A percentile compares a stretch with the other conserved stretches of the same genome.
Conservation (phyloP, 2,797 vertebrate genomes). For the Chaetodon trifasciatus region DNA sequence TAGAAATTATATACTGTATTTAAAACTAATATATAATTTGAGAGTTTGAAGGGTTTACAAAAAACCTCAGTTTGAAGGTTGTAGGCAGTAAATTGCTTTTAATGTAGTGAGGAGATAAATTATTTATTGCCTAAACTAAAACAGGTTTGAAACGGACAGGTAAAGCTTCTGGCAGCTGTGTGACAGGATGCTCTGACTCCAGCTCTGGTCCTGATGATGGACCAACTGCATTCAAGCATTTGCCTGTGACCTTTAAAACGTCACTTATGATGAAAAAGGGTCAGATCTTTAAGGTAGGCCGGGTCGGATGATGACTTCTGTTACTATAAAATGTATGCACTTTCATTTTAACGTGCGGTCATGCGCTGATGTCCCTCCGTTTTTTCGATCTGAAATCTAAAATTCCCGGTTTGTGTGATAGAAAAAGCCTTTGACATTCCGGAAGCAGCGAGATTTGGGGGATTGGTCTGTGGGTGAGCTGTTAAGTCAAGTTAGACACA, state of each 20-base stretch:
- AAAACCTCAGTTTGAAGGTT: background rate
- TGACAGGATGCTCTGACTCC: constrained; percentile 59
- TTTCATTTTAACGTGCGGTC: background rate
- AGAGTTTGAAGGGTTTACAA: too few species aligned
- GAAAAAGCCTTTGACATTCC: constrained; percentile 41
- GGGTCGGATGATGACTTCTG: constrained; percentile 9
- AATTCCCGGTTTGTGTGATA: constrained; percentile 3
- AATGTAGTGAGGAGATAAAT: background rate
- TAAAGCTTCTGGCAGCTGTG: constrained; percentile 8
- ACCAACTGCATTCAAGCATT: constrained; percentile 56
- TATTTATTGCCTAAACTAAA: background rate
- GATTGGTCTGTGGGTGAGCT: constrained; percentile 40
- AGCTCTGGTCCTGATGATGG: constrained; percentile 70
- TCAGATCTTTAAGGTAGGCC: constrained; percentile 25
- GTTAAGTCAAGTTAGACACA: constrained; percentile 41
- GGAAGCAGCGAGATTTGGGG: constrained; percentile 73
- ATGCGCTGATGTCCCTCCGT: rapidly evolving
- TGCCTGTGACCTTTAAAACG: constrained; percentile 69
- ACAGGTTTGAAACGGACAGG: background rate
- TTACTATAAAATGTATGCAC: background rate
- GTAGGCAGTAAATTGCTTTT: background rate
- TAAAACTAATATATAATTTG: too few species aligned
- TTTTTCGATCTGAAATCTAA: background rate
- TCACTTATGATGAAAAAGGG: constrained; percentile 63
- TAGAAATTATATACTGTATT: background rate